Conservation (phyloP, 2,113 vertebrate species). For the Meleagris gallopavo region DNA sequence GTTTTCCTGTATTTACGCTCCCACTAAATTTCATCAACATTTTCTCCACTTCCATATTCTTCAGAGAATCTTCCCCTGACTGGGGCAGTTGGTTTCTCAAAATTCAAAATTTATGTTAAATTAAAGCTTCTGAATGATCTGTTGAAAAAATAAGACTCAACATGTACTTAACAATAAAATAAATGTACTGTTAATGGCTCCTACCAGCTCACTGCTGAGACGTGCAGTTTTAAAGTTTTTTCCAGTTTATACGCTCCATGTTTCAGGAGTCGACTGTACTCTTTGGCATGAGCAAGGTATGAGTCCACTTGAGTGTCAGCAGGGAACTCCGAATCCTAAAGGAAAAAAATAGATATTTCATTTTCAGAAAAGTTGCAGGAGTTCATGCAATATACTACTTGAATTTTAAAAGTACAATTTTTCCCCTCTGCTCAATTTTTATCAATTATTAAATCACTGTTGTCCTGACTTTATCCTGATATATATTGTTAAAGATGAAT, state of each 20-base stretch:
- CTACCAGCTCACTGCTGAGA: constrained; percentile 81
- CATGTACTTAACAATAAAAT: neutral
- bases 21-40: constrained; percentile 36
- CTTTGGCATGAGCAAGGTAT: constrained; percentile 32
- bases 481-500: neutral
- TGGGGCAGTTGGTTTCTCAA: neutral
- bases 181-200: constrained; percentile 26
- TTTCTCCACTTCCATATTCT: neutral
- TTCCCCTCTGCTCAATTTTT: neutral
- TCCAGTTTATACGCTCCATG: constrained; percentile 66
- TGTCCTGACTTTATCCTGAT: neutral
- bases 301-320: constrained; percentile 50
- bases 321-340: constrained; percentile 80
- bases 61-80: neutral
- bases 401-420: neutral
- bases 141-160: neutral
- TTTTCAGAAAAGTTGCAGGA: neutral
- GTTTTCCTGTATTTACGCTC: neutral
- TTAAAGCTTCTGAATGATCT: neutral
- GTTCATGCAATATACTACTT: neutral
- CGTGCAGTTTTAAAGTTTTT: constrained; percentile 76
- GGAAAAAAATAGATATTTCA: neutral
- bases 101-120: neutral
- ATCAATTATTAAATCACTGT: neutral
- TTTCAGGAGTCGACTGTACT: constrained; percentile 43